phyloP scores from a whole-genome alignment of 2,888 invertebrate genomes.

The Eledona agricola region DNA sequence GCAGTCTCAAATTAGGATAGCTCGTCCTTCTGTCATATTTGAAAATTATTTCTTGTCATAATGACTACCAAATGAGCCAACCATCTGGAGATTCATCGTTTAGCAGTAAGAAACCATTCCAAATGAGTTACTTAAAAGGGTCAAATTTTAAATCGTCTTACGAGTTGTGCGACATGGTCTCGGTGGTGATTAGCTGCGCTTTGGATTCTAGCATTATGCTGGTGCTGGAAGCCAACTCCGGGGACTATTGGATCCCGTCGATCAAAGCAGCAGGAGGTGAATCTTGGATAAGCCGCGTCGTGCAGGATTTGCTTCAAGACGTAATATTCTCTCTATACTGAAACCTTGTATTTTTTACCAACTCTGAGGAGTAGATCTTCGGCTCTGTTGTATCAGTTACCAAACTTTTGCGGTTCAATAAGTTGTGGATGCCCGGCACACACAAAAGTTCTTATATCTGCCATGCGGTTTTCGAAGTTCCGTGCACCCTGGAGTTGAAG shows the following conservation, averaged over 20 bases:
- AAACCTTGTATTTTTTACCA: slow-evolving; percentile 4
- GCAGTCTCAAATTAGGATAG: too few relatives aligned
- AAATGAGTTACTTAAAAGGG: slow-evolving; percentile 14
- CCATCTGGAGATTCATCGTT: slow-evolving; percentile 3
- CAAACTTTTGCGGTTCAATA: slow-evolving; percentile 49
- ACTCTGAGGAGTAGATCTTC: slow-evolving; percentile 48
- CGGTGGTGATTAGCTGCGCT: slow-evolving; percentile 49
- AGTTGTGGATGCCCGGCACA: slow-evolving; percentile 50
- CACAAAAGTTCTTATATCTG: slow-evolving; percentile 41
- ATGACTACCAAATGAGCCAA: slow-evolving; percentile 16
- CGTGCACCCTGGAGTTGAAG: slow-evolving; percentile 48
- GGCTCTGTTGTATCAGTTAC: slow-evolving; percentile 35
- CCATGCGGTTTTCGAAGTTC: slow-evolving; percentile 52
- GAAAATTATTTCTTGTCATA: too few relatives aligned
- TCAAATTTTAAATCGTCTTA: slow-evolving; percentile 13
- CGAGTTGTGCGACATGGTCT: slow-evolving; percentile 49
- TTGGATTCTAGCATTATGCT: slow-evolving; percentile 53
- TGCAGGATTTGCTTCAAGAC: slow-evolving; percentile 50
- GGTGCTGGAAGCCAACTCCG: slow-evolving; percentile 46
- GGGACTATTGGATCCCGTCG: slow-evolving; percentile 56
- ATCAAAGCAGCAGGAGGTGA: slow-evolving; percentile 45
- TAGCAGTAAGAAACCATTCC: not conserved
- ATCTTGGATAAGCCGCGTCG: slow-evolving; percentile 47
- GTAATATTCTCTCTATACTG: slow-evolving; percentile 39
- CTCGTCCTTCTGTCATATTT: too few relatives aligned